Percentiles rank a stretch among this genome's conserved stretches.
phyloP scores from a whole-genome alignment of 2,888 invertebrate genomes.

The Philereme vetulata region DNA sequence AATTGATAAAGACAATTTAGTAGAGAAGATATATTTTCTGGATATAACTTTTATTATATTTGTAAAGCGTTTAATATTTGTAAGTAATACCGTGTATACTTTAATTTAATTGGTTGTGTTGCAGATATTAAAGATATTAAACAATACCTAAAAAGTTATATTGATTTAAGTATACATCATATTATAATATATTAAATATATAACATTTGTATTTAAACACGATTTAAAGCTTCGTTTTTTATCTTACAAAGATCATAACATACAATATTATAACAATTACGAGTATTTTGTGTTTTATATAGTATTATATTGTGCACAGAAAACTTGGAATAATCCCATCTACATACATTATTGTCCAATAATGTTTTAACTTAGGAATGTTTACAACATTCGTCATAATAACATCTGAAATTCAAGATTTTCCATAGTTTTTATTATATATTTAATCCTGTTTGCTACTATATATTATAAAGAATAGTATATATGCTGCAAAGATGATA shows the following conservation, averaged over 20 bases:
- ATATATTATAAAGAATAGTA: slow-evolving; percentile 7
- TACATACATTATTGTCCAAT: slow-evolving; percentile 80
- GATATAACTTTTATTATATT: not conserved
- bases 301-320: slow-evolving; percentile 33
- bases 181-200: slow-evolving; percentile 34
- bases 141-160: slow-evolving; percentile 16
- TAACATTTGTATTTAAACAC: slow-evolving; percentile 62
- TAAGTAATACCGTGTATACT: not conserved
- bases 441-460: not conserved
- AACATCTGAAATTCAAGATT: slow-evolving; percentile 14
- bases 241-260: slow-evolving; percentile 64
- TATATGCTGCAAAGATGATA: slow-evolving; percentile 16
- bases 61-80: not conserved
- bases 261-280: slow-evolving; percentile 43
- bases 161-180: slow-evolving; percentile 27
- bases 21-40: no score
- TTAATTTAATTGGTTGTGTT: slow-evolving; percentile 3
- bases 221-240: slow-evolving; percentile 80
- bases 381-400: slow-evolving; percentile 59
- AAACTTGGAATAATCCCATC: slow-evolving; percentile 49
- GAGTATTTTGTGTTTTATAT: slow-evolving; percentile 24
- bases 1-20: not conserved
- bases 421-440: slow-evolving; percentile 7
- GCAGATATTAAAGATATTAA: slow-evolving; percentile 10
- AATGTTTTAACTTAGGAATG: slow-evolving; percentile 57